Conservation (phyloP, 2,797 vertebrate species). For the Spinus pinus region DNA sequence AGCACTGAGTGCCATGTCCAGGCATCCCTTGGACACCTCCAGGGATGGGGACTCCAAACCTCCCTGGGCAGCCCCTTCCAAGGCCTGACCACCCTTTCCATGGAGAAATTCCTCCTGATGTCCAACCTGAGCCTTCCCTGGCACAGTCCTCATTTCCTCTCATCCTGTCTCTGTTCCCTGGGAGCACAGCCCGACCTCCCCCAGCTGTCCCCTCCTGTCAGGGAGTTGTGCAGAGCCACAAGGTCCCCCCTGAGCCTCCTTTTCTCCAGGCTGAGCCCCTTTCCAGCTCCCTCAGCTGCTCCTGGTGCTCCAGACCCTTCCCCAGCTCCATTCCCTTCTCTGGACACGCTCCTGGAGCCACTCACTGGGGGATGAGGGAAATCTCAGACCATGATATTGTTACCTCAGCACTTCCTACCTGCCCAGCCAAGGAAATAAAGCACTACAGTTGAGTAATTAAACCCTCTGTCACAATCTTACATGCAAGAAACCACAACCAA, state of each 20-base stretch:
- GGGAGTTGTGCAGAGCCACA: not conserved
- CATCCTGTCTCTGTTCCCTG: not conserved
- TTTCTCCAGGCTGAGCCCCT: not conserved
- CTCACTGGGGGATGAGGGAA: not conserved
- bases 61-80: not conserved
- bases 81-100: not conserved
- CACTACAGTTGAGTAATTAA: not conserved
- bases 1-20: accelerated
- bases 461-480: accelerated
- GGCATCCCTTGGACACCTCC: not conserved
- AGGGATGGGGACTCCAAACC: not conserved
- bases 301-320: not conserved
- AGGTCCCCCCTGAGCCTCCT: not conserved
- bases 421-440: not conserved
- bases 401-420: not conserved
- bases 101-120: not conserved
- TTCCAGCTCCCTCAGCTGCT: not conserved
- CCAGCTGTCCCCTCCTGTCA: not conserved
- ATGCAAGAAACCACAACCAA: not conserved
- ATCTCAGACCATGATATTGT: accelerated
- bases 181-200: accelerated
- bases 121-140: not conserved
- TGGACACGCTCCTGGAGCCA: accelerated
- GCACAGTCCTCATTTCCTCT: accelerated
- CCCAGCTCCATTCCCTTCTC: accelerated